Evolutionary conservation across 2,797 vertebrate genomes (phyloP), one percentile per base, ranked within the genome.

Genomic region (Etheostoma nigrum): DNA sequence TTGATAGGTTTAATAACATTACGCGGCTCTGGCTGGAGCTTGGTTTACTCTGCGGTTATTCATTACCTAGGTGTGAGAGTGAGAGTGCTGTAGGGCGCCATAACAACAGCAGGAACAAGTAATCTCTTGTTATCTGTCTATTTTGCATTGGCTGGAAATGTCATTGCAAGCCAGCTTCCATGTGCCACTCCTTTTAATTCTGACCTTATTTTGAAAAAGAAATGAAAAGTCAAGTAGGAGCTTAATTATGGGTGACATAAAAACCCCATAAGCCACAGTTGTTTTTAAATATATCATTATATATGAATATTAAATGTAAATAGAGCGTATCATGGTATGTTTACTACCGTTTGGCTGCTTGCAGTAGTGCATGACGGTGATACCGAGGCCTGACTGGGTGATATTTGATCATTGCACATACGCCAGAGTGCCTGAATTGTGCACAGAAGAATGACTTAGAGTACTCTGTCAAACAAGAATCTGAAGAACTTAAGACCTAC

Each of bases 1-100:
- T 79, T 79, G 79, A 79, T 62, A 60, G 57, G 27, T 80, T 74
- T 79, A 72, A 78, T 79, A 83, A 81, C 23, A 15, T 67, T 15
- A 25, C 48, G 30, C 7, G 1, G 44, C 63, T 15, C 51, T 47
- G 60, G 63, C 65, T 71, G 67, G 25, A 76, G 52, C 49, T 66
- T 4, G 33, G 69, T 85, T 85, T 77, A 70, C 79, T 73, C 73
- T 72, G 30, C 69, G 33, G 90, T 93, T 91, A 92, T 78, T 93
- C 88, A 93, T 94, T 94, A 90, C 66, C 89, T 48, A 77, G 73
- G 74, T 81, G 81, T 82, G 76, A 85, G 66, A 14, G 16, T 18
- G 55, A 78, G 66, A 54, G 65, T 54, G 75, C 76, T 77, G 53
- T 57, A 48, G 70, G 58, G 69, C 19, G 2, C 81, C 79, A 76